phyloP scores from a whole-genome alignment of 37 sponge, comb jelly and placozoan species.

The Corticium candelabrum region DNA sequence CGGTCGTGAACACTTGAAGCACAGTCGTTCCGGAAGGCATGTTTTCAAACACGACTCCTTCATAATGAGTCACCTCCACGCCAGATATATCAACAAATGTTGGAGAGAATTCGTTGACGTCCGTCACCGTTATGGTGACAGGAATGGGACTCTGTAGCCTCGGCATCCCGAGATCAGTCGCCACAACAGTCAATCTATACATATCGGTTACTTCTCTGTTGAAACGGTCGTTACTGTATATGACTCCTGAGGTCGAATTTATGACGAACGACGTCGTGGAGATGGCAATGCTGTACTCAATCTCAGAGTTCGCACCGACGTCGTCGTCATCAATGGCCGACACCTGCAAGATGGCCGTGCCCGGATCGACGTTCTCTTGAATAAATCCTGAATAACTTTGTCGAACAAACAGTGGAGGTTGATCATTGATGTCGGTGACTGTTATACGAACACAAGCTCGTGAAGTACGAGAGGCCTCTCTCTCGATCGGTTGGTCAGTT shows the following conservation, averaged over 20 bases:
- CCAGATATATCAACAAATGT: not conserved
- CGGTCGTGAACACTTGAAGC: constrained; percentile 28
- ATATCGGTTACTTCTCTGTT: not conserved
- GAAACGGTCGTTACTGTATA: not conserved
- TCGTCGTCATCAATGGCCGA: constrained; percentile 43
- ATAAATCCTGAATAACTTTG: constrained; percentile 21
- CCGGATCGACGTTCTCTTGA: constrained; percentile 15
- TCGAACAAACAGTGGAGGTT: constrained; percentile 29
- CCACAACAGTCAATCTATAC: not conserved
- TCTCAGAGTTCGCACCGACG: not conserved
- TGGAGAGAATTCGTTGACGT: not conserved
- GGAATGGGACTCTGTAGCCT: not conserved
- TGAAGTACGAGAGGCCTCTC: constrained; percentile 7
- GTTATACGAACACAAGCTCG: constrained; percentile 22
- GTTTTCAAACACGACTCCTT: constrained; percentile 1
- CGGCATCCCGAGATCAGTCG: not conserved
- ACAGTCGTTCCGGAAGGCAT: constrained; percentile 1
- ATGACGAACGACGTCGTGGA: not conserved
- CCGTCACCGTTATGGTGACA: not conserved
- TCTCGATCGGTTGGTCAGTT: not conserved
- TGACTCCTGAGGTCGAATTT: not conserved
- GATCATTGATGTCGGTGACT: constrained; percentile 31
- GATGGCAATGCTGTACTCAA: not conserved
- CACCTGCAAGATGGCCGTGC: constrained; percentile 32
- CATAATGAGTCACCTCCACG: not conserved